Conservation (phyloP, 2,888 invertebrate genomes). For the Acrobasis suavella region DNA sequence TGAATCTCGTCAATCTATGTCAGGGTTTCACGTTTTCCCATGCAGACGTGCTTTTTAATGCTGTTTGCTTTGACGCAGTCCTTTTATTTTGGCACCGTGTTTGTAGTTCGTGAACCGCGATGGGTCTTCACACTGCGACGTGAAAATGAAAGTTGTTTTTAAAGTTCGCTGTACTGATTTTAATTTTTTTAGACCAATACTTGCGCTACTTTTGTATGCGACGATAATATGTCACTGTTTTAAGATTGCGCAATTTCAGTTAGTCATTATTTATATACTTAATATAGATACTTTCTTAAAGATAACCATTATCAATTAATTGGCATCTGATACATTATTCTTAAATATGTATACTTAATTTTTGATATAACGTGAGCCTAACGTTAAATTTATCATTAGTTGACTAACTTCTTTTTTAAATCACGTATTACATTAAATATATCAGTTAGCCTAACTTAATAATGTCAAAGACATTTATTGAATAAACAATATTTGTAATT, state of each 20-base stretch:
- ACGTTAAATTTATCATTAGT: too few relatives aligned
- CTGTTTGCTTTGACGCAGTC: constrained; percentile 62
- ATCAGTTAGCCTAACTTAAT: background rate
- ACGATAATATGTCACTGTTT: constrained; percentile 4
- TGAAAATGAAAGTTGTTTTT: constrained; percentile 68
- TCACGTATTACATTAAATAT: too few relatives aligned
- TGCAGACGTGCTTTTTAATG: constrained; percentile 49
- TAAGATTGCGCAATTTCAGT: background rate
- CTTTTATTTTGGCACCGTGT: constrained; percentile 56
- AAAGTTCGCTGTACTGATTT: constrained; percentile 50
- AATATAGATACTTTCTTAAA: background rate
- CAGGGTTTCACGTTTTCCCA: constrained; percentile 49
- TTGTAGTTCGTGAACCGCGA: constrained; percentile 44
- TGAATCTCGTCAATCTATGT: constrained; percentile 58
- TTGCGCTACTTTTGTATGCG: constrained; percentile 7
- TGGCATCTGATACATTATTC: background rate
- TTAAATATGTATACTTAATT: too few relatives aligned
- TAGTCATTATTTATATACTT: constrained; percentile 8
- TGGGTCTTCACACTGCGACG: constrained; percentile 44
- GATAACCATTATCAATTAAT: constrained; percentile 10
- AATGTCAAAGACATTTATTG: background rate
- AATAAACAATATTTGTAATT: constrained; percentile 5
- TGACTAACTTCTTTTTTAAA: too few relatives aligned
- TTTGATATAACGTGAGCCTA: too few relatives aligned
- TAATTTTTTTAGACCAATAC: constrained; percentile 33